Conservation (phyloP, 2,797 vertebrate genomes). For the Phaenicophaeus curvirostris region DNA sequence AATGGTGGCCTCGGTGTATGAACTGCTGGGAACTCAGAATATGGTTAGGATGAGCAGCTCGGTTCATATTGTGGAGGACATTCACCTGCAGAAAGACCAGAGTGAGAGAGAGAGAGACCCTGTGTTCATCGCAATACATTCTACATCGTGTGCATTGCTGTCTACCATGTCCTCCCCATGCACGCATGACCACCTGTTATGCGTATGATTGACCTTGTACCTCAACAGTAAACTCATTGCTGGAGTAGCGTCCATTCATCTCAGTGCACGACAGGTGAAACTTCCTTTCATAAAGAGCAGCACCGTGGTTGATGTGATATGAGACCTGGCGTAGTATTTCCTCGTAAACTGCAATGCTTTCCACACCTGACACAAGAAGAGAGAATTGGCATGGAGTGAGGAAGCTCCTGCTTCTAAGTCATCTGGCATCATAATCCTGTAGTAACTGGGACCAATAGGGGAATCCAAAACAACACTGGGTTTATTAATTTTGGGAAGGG, state of each 20-base stretch:
- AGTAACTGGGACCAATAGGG: background rate
- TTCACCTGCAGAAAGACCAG: slow-evolving; percentile 75
- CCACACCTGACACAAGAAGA: slow-evolving; percentile 82
- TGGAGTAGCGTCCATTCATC: slow-evolving; percentile 98
- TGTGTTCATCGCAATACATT: background rate
- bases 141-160: background rate
- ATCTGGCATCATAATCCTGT: background rate
- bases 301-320: slow-evolving; percentile 87
- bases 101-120: slow-evolving; percentile 65
- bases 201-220: slow-evolving; percentile 63
- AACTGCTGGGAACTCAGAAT: slow-evolving; percentile 95
- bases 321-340: slow-evolving; percentile 92
- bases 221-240: slow-evolving; percentile 96
- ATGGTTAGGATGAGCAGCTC: slow-evolving; percentile 89
- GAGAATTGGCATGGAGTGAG: background rate
- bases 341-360: slow-evolving; percentile 95
- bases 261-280: slow-evolving; percentile 97
- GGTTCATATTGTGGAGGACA: slow-evolving; percentile 81
- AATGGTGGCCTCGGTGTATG: slow-evolving; percentile 89
- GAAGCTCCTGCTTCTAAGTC: background rate
- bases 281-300: slow-evolving; percentile 91
- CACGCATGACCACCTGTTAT: background rate
- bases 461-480: background rate
- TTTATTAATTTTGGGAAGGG: background rate
- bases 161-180: background rate